Conservation (phyloP, 35 echinoderm and acorn worm species). For the Heliocidaris erythrogramma region DNA sequence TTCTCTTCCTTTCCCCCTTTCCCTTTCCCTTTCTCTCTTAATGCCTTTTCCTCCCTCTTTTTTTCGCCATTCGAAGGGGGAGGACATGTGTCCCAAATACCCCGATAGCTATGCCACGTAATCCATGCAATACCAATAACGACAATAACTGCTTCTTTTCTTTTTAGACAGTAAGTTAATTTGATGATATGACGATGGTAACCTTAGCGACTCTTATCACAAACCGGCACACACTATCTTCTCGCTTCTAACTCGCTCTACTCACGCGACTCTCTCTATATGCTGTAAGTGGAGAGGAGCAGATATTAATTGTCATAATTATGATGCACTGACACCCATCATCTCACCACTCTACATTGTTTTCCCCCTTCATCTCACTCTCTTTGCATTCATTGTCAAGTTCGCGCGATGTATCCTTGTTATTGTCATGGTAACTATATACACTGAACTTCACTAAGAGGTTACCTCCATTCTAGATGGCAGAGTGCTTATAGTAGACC, state of each 20-base stretch:
- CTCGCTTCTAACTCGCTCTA: not conserved
- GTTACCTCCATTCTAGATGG: no score
- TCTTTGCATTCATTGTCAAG: not conserved
- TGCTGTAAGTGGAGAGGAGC: not conserved
- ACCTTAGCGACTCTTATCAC: no score
- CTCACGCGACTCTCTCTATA: not conserved
- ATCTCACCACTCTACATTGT: not conserved
- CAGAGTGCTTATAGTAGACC: no score
- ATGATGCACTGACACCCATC: not conserved
- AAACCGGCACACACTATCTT: not conserved
- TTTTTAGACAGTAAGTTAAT: no score
- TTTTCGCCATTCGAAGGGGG: no score
- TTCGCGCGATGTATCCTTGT: not conserved
- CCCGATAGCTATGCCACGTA: no score
- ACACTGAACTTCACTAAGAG: not conserved
- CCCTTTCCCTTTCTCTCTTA: no score
- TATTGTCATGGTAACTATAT: not conserved
- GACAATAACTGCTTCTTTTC: no score
- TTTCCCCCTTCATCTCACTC: not conserved
- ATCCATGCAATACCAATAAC: not conserved
- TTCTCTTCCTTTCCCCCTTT: no score
- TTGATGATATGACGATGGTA: no score
- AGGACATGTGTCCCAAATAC: no score
- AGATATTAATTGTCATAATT: not conserved
- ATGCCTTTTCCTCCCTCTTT: no score